Percentiles rank a stretch among this genome's conserved stretches.
Evolutionary conservation across 2,888 invertebrate species (phyloP).

Genomic region (Stenodera caucasica): DNA sequence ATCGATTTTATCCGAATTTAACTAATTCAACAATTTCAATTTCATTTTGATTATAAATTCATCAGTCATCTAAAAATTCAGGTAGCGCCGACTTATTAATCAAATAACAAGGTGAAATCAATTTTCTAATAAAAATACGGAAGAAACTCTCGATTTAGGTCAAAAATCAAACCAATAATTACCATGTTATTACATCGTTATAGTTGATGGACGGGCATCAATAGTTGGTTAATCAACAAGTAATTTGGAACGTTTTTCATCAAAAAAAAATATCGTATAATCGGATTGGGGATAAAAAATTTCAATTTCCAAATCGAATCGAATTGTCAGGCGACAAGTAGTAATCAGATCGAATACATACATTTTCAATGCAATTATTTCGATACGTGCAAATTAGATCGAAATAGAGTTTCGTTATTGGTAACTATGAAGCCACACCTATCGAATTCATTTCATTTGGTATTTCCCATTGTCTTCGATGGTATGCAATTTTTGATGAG

Average conservation of each 20-base stretch:
- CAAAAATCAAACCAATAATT: slow-evolving; percentile 22
- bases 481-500: slow-evolving; percentile 22
- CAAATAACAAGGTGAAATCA: too few species aligned
- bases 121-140: too few species aligned
- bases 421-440: slow-evolving; percentile 24
- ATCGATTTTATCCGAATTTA: too few species aligned
- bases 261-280: too few species aligned
- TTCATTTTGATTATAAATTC: too few species aligned
- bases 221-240: slow-evolving; percentile 16
- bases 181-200: slow-evolving; percentile 12
- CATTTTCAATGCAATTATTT: slow-evolving; percentile 3
- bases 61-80: too few species aligned
- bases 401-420: slow-evolving; percentile 10
- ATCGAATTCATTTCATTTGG: slow-evolving; percentile 30
- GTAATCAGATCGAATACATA: neutral
- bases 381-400: slow-evolving; percentile 13
- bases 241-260: slow-evolving; percentile 16
- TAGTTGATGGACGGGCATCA: slow-evolving; percentile 14
- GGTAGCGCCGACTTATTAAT: too few species aligned
- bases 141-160: neutral
- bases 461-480: slow-evolving; percentile 36
- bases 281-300: too few species aligned
- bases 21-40: too few species aligned
- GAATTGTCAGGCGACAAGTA: neutral
- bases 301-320: too few species aligned